Evolutionary conservation across 2,888 invertebrate genomes (phyloP), one percentile per base, ranked within the genome.

Genomic region (Plebejus melissa): DNA sequence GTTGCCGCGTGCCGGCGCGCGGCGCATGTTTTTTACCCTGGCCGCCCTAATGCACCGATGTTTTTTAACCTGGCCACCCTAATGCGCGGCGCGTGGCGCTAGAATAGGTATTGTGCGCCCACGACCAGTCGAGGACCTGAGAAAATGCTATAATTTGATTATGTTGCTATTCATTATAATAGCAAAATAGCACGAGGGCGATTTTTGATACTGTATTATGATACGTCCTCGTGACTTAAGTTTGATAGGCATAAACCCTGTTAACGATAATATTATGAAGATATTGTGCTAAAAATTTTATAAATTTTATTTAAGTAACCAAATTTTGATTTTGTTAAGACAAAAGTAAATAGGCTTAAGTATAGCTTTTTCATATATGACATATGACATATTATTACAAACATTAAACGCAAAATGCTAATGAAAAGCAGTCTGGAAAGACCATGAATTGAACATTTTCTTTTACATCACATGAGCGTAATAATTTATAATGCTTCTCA

Each of bases 41-140:
- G 79, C 82, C 22, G 60, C 60, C 28, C 60, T 60, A 60, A 60
- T 60, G 60, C 28, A 28, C 22, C 7, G 9, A 78, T 82, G 80
- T 84, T 87, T 89, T 88, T 88, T 87, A 85, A 79, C 79, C 80
- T 82, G 83, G 78, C 79, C 83, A 82, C 80, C 82, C 85, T 91
- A 91, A 91, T 90, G 90, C 89, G 80, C 69, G 85, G 76, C 90
- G 88, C 90, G 91, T 91, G 91, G 84, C 90, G 76, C 69, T 76
- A 80, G 81, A 90, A 90, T 83, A 86, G 71, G 80, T 82, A 88
- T 90, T 90, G 89, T 89, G 80, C 78, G 80, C 77, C 79, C 79
- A 80, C 80, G 78, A 77, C 78, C 76, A 78, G 79, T 79, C 70
- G 74, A 77, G 77, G 77, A 78, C 72, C 76, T 78, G 77, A 77